These are phyloP conservation scores for Caenorhabditis latens DNA, from an alignment of 1,140 invertebrate species.

Conservation along the genomic window DNA sequence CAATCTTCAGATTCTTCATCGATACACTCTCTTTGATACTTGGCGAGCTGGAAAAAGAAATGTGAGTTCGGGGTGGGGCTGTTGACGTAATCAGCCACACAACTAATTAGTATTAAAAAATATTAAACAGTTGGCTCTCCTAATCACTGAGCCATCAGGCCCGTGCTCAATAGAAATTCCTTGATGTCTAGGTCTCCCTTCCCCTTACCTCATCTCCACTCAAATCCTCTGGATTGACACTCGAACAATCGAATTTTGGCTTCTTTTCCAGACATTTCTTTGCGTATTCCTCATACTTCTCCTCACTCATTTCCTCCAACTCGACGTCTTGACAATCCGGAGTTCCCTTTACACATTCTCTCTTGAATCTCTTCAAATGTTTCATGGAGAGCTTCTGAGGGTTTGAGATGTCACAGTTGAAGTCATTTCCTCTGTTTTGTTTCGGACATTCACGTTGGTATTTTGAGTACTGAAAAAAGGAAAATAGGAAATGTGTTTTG, in stretches of 20 bases:
- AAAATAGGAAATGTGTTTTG: too few species aligned
- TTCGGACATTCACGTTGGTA: slow-evolving; percentile 4
- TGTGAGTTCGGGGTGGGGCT: too few species aligned
- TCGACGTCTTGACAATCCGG: neutral
- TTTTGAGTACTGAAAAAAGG: neutral
- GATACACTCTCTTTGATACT: neutral
- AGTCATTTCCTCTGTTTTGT: neutral
- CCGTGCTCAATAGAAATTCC: too few species aligned
- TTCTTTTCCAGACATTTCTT: slow-evolving; percentile 2
- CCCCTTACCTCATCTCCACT: neutral
- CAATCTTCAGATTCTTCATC: neutral
- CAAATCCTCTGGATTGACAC: neutral
- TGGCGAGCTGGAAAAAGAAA: neutral
- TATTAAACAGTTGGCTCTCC: too few species aligned
- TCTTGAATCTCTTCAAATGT: neutral
- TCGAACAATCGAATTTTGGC: neutral
- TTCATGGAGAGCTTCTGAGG: neutral
- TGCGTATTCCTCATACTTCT: neutral
- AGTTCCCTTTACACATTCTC: neutral
- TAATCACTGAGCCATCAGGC: too few species aligned
- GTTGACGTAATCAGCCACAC: too few species aligned
- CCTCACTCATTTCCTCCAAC: neutral
- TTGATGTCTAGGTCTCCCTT: neutral
- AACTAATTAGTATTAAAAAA: too few species aligned
- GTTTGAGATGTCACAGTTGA: neutral